These are phyloP conservation scores for Mimachlamys varia DNA, from an alignment of 2,888 invertebrate species.

Conservation along the genomic window DNA sequence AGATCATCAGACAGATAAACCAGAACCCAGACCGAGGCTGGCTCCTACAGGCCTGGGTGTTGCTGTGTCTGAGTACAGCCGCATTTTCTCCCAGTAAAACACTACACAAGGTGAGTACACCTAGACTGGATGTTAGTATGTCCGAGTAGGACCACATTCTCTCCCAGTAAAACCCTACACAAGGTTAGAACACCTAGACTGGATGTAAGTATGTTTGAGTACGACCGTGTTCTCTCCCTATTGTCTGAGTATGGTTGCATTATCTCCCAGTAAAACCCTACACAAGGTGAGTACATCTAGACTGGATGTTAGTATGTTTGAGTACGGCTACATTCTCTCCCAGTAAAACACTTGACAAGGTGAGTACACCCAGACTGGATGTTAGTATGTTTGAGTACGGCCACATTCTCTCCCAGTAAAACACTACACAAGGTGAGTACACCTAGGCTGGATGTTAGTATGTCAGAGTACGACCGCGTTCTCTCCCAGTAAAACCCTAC, in stretches of 20 bases:
- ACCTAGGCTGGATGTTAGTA: too few species aligned
- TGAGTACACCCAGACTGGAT: neutral
- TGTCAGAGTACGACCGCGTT: too few species aligned
- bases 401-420: slow-evolving; percentile 86
- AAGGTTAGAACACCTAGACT: neutral
- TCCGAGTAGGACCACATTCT: too few species aligned
- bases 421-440: slow-evolving; percentile 86
- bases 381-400: neutral
- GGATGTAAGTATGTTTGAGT: neutral
- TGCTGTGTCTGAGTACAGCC: slow-evolving; percentile 94
- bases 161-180: too few species aligned
- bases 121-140: too few species aligned
- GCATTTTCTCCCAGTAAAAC: slow-evolving; percentile 95
- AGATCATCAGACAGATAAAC: slow-evolving; percentile 83
- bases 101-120: slow-evolving; percentile 86
- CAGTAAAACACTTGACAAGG: too few species aligned
- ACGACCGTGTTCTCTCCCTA: neutral
- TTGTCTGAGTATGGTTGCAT: slow-evolving; percentile 94
- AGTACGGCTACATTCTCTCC: too few species aligned
- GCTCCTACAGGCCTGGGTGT: slow-evolving; percentile 93
- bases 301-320: too few species aligned
- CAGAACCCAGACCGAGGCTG: slow-evolving; percentile 93
- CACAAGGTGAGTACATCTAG: slow-evolving; percentile 85
- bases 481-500: too few species aligned
- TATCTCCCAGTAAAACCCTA: slow-evolving; percentile 93